Evolutionary conservation across 2,888 invertebrate genomes (phyloP), one percentile per base, ranked within the genome.

Genomic region (Apantesis nais): DNA sequence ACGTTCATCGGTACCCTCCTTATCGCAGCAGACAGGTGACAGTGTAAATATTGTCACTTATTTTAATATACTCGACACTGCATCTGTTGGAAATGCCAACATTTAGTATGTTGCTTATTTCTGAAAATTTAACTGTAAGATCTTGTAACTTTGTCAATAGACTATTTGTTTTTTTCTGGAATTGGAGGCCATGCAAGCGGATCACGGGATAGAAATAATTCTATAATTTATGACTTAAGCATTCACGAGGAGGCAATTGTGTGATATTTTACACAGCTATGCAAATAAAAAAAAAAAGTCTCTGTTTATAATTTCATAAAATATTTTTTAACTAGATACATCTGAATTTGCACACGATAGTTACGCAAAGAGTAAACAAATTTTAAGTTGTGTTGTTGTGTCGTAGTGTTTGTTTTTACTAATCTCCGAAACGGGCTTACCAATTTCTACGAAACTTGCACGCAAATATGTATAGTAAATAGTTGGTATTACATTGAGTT

Each of bases 281-380:
- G 11, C 9, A 52, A 52, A 22, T 22, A 22, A 22, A 9, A 44
- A 2, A 22, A 44, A 7, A 1, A n/a, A 11, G 19, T 48, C 11
- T n/a, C 48, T n/a, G 48, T 2, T n/a, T 52, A 11, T 52, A 1
- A 52, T 52, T n/a, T n/a, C 48, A 52, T 52, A 52, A n/a, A 9
- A 52, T n/a, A 52, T n/a, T n/a, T 52, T 52, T n/a, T 11, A n/a
- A 11, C 22, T 52, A 52, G n/a, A 52, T n/a, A 8, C n/a, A 11
- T 52, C n/a, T 9, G 22, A 22, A 52, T 11, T n/a, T n/a, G 48
- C 9, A 52, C 48, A 52, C 22, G n/a, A n/a, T n/a, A n/a, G 22
- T n/a, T 52, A 52, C n/a, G 48, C 48, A 52, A n/a, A 52, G n/a
- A 52, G n/a, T n/a, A 52, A 52, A 52, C 48, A n/a, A 52, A 52